These are phyloP conservation scores for Neoarius graeffei DNA, from an alignment of 2,113 vertebrate species.

Conservation along the genomic window DNA sequence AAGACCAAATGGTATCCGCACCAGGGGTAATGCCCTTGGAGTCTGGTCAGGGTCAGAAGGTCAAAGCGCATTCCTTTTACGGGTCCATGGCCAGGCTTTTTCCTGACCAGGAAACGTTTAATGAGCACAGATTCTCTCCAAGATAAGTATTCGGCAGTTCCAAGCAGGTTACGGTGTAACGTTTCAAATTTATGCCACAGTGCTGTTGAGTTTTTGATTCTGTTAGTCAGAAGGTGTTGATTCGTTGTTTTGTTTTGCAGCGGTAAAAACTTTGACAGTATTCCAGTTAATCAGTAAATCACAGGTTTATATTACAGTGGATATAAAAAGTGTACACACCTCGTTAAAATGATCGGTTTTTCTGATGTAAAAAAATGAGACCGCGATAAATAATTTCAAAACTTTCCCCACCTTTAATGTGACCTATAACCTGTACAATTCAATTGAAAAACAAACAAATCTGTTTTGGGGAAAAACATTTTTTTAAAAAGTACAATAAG, in stretches of 20 bases:
- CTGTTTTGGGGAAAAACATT: no score
- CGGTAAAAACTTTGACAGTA: neutral
- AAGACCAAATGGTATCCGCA: conserved; percentile 69
- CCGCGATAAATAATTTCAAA: no score
- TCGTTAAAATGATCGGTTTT: no score
- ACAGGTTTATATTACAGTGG: neutral
- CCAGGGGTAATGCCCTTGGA: conserved; percentile 72
- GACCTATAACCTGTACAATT: no score
- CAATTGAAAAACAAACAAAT: no score
- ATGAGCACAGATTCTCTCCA: neutral
- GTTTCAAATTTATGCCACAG: neutral
- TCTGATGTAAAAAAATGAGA: no score
- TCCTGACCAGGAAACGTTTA: neutral
- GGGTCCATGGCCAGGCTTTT: conserved; percentile 47
- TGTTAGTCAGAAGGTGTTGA: neutral
- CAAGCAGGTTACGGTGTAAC: neutral
- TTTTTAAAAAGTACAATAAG: no score
- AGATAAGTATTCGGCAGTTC: neutral
- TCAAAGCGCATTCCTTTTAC: conserved; percentile 69
- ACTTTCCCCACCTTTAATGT: no score
- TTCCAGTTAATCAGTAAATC: neutral
- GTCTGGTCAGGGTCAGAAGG: conserved; percentile 67
- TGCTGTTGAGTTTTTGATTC: neutral
- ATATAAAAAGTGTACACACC: no score
- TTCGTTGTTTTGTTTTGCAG: neutral